phyloP scores from a whole-genome alignment of 1,140 invertebrate species.

The Scylla paramamosain region DNA sequence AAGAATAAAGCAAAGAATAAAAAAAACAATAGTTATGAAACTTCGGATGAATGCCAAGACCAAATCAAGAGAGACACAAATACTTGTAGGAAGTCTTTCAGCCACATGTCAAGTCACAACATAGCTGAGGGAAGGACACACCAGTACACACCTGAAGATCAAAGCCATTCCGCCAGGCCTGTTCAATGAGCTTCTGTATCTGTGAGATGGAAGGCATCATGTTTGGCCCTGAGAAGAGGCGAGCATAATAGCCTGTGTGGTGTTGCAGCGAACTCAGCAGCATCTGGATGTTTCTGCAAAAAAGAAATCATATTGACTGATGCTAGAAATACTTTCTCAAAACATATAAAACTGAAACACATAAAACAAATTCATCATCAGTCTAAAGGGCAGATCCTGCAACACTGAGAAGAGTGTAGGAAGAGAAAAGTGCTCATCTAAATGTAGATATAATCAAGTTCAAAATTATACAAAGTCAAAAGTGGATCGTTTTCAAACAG shows the following conservation, averaged over 20 bases:
- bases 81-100: not conserved
- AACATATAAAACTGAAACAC: not conserved
- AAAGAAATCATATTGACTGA: conserved; percentile 67
- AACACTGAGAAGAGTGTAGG: too few relatives aligned
- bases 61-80: too few relatives aligned
- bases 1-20: too few relatives aligned
- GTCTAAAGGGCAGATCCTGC: not conserved
- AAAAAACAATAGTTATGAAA: too few relatives aligned
- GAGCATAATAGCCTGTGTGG: conserved; percentile 86
- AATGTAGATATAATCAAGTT: too few relatives aligned
- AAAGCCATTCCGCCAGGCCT: conserved; percentile 93
- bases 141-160: conserved; percentile 83
- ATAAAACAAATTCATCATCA: not conserved
- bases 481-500: not conserved
- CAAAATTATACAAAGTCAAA: too few relatives aligned
- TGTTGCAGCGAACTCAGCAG: conserved; percentile 90
- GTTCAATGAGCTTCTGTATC: conserved; percentile 91
- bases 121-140: too few relatives aligned
- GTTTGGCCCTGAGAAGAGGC: conserved; percentile 81
- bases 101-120: not conserved
- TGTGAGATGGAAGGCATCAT: conserved; percentile 91
- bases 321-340: too few relatives aligned
- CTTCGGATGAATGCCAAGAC: too few relatives aligned
- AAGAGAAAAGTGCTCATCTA: too few relatives aligned
- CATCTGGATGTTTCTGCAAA: conserved; percentile 92